Evolutionary conservation across 2,113 vertebrate genomes (phyloP).

Genomic region (Choloepus hoffmanni): DNA sequence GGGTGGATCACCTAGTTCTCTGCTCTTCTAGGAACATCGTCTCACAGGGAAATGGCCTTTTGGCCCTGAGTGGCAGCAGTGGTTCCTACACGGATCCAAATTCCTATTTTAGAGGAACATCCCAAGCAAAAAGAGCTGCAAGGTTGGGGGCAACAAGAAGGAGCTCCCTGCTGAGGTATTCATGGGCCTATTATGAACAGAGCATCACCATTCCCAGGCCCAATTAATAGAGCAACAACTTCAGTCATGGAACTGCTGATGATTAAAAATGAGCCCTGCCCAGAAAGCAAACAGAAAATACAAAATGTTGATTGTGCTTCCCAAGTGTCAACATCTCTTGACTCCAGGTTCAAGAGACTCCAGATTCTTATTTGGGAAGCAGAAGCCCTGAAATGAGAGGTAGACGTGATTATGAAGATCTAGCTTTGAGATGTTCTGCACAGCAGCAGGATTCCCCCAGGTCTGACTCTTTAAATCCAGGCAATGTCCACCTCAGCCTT

Average conservation of each 20-base stretch:
- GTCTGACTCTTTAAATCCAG: rapidly evolving
- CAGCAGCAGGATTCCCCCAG: neutral
- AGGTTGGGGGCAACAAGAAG: no score
- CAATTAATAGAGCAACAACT: neutral
- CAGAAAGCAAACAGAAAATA: neutral
- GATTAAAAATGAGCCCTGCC: neutral
- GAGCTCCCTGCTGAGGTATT: neutral
- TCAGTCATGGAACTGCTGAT: neutral
- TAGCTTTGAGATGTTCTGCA: neutral
- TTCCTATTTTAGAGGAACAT: neutral
- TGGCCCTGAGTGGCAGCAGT: neutral
- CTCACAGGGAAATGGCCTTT: neutral
- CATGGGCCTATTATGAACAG: neutral
- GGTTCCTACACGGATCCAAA: neutral
- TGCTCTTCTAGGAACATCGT: neutral
- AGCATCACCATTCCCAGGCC: neutral
- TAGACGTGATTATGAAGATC: rapidly evolving
- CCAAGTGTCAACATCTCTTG: neutral
- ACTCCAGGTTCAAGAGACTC: neutral
- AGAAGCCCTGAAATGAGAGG: neutral
- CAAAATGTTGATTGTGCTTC: neutral
- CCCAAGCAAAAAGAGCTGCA: neutral
- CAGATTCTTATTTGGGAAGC: neutral
- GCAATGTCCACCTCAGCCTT: neutral
- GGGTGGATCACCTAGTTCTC: neutral